Base-by-base conservation (phyloP, 1,140 invertebrate genomes). In the Drosophila ficusphila region DNA sequence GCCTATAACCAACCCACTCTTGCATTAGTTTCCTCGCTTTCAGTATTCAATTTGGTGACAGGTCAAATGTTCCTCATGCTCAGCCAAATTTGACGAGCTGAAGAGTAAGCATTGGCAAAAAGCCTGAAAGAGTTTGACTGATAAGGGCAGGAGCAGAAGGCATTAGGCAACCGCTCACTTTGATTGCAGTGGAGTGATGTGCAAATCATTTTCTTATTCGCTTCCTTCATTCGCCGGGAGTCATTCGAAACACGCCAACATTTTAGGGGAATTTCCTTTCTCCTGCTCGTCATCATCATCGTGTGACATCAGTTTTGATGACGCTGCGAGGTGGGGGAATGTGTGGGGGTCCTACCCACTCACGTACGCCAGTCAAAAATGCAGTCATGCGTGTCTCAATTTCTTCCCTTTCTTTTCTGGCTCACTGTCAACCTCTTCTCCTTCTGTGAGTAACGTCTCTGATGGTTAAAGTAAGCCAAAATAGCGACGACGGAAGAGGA, bases 281-380 rank as follows among this genome's bases (percentile, higher is more conserved):
- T 19, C 12, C 42, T 21, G 60, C 58, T 39, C 33, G 62, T 31
- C 58, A 51, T 65, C 62, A 31, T 67, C 62, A 51, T 67, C 58
- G 23, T 19, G 62, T 67, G 62, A 67, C 58, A 67, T 67, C 58
- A 65, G 42, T 67, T 67, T 67, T 67, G 62, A 65, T 67, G 62
- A 39, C 60, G 60, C 34, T 38, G 60, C 33, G 25, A 65, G 41
- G 25, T 36, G 31, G 25, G n/a, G 25, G 25, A 4, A 23, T 11
- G 34, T 21, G 21, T 4, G 21, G 38, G 14, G 16, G 12, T 14
- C 33, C n/a, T 9, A 34, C 41, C 33, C 42, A 18, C 44, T 49
- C 62, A 65, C 60, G 62, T 67, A 41, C 67, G 62, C 44, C 68
- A 72, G 54, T 72, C 69, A 72, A 72, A 71, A 72, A 47, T 72